A percentile compares a stretch with the other conserved stretches of the same genome.
phyloP scores from a whole-genome alignment of 1,140 invertebrate genomes.

The Vollenhovia emeryi region DNA sequence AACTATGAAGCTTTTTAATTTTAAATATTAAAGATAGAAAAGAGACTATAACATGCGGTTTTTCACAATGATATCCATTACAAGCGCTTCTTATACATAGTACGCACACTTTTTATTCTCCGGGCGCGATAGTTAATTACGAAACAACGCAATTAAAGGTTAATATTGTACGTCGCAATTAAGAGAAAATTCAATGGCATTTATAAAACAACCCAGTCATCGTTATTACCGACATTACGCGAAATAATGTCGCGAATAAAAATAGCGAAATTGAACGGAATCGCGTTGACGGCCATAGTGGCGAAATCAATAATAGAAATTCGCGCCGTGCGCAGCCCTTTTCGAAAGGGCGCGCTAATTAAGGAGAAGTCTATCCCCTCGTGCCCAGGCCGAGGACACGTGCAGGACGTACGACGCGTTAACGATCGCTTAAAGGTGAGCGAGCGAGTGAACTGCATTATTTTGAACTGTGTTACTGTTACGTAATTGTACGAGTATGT shows the following conservation, averaged over 20 bases:
- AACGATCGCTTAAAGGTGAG: slow-evolving; percentile 11
- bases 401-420: neutral
- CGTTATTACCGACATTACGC: neutral
- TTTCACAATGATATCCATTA: neutral
- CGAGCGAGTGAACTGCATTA: neutral
- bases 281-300: slow-evolving; percentile 26
- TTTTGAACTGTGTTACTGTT: neutral
- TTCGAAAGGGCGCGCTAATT: slow-evolving; percentile 55
- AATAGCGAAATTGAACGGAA: slow-evolving; percentile 60
- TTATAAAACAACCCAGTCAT: neutral
- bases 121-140: neutral
- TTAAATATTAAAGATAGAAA: neutral
- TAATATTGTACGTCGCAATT: neutral
- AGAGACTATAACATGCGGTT: neutral
- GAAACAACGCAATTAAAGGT: neutral
- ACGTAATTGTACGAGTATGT: neutral
- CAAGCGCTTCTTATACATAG: neutral
- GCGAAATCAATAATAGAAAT: slow-evolving; percentile 22
- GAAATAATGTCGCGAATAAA: neutral
- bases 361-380: slow-evolving; percentile 16
- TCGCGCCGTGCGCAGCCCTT: slow-evolving; percentile 10
- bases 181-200: neutral
- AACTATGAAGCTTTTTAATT: neutral
- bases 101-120: neutral
- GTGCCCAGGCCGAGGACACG: slow-evolving; percentile 48